Base-by-base conservation (phyloP, 2,888 invertebrate species). In the Microctonus aethiopoides region DNA sequence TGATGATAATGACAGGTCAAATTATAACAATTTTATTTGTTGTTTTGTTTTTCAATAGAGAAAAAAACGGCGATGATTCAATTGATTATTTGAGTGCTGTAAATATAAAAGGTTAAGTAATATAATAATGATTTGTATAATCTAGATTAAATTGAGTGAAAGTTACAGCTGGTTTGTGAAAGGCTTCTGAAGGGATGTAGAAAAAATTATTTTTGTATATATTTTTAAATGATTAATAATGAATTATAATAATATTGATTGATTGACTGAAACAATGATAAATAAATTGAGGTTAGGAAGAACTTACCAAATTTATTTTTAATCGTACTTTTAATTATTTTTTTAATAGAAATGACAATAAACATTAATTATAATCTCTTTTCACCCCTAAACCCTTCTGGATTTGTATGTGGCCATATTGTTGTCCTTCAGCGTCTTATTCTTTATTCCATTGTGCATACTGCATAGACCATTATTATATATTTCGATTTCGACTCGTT, bases 91-190 rank as follows among this genome's bases (percentile, higher is more conserved):
- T 16, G 7, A 46, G 16, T 16, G 3, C 16, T 20, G 16, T 6
- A 7, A 4, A 20, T 46, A n/a, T 46, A 7, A 29, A 22, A 54
- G 7, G n/a, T 71, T 59, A 26, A 54, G 36, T 10, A 29, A 57
- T 52, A 24, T 32, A 66, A 26, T 20, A 34, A 51, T 67, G 62
- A 67, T 67, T 67, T 74, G 64, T 22, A 34, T 62, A 36, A 52
- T 64, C 41, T 39, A 13, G 5, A 41, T 66, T 60, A 41, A 56
- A 29, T 51, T 46, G 36, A 70, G 74, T 66, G 67, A 73, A 70
- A 74, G 71, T 76, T 73, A 73, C 74, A 74, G 73, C 73, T 75
- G 74, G 66, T 70, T 71, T 13, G 22, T 46, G 54, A 68, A 68
- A 69, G 54, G 39, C 63, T 24, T 32, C 46, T 2, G 16, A 67